These are phyloP conservation scores for Emydura subglobosa DNA, from an alignment of 2,113 vertebrate species.

Conservation along the genomic window DNA sequence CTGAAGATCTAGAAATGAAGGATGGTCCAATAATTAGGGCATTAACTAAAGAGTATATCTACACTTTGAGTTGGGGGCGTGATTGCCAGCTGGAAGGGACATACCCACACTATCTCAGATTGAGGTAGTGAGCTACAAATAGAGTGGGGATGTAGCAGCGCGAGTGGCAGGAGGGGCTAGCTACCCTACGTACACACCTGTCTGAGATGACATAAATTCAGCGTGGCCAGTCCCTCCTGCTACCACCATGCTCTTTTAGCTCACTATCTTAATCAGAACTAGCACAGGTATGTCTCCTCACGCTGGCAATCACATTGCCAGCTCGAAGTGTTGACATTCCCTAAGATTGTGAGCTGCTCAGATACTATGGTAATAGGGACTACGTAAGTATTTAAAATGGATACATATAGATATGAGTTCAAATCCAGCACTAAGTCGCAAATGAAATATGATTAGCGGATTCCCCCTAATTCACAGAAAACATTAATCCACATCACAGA, in stretches of 20 bases:
- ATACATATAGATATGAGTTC: accelerated
- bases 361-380: not conserved
- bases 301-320: not conserved
- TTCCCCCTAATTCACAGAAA: not conserved
- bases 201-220: not conserved
- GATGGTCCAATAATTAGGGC: not conserved
- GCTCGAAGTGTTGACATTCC: not conserved
- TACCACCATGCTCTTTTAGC: not conserved
- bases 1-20: not conserved
- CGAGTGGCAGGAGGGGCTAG: not conserved
- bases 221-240: not conserved
- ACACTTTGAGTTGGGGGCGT: not conserved
- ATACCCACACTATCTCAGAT: not conserved
- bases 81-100: not conserved
- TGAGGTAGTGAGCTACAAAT: not conserved
- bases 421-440: not conserved
- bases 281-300: not conserved
- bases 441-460: not conserved
- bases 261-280: not conserved
- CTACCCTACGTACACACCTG: not conserved
- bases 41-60: not conserved
- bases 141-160: not conserved
- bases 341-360: not conserved
- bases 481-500: not conserved
- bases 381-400: not conserved